Conservation (phyloP, 1,140 invertebrate species). For the Drosophila nigromelanica region DNA sequence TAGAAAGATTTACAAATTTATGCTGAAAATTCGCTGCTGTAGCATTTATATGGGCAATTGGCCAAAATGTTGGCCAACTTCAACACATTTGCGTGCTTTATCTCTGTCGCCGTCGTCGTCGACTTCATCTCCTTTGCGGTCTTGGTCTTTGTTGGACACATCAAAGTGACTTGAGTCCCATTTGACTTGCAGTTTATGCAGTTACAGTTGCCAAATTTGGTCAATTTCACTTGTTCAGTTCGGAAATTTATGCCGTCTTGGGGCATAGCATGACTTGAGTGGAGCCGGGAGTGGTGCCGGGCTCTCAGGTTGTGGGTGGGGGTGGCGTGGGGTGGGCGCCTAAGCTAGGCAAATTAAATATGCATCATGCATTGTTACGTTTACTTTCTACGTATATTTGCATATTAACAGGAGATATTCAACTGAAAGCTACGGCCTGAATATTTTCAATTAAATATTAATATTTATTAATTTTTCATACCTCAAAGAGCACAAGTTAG, state of each 20-base stretch:
- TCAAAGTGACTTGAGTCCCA: constrained; percentile 65
- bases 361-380: constrained; percentile 21
- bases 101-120: constrained; percentile 29
- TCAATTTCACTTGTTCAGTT: constrained; percentile 72
- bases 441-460: constrained; percentile 6
- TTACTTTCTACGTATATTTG: constrained; percentile 49
- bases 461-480: not conserved
- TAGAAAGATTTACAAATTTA: constrained; percentile 71
- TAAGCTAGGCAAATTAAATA: constrained; percentile 20
- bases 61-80: constrained; percentile 69
- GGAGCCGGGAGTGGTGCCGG: not conserved
- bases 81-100: constrained; percentile 73
- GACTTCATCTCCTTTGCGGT: constrained; percentile 17
- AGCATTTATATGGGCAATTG: constrained; percentile 75
- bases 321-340: constrained; percentile 5
- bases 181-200: constrained; percentile 58
- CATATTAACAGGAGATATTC: constrained; percentile 34
- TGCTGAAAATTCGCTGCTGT: constrained; percentile 51
- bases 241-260: constrained; percentile 54
- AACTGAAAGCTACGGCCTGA: not conserved
- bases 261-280: constrained; percentile 16
- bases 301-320: not conserved
- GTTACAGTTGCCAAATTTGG: constrained; percentile 69
- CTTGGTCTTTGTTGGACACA: constrained; percentile 38
- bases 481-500: too few relatives aligned